Evolutionary conservation across 2,797 vertebrate species (phyloP).

Genomic region (Cuculus canorus): DNA sequence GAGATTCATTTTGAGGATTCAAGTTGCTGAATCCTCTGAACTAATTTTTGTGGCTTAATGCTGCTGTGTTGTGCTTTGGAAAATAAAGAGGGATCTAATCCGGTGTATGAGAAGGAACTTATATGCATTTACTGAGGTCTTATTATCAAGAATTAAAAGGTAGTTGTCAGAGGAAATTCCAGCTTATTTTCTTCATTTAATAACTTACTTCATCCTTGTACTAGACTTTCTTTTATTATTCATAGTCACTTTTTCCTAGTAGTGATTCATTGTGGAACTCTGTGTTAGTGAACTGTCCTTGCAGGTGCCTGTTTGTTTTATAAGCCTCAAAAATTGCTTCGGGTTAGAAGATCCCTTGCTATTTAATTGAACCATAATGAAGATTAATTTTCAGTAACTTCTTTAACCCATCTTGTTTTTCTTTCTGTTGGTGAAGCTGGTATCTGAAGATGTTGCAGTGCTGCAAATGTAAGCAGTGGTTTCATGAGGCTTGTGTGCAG

Average conservation of each 20-base stretch:
- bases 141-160: background rate
- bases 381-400: background rate
- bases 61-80: background rate
- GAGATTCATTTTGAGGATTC: background rate
- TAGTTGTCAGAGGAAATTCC: background rate
- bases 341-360: background rate
- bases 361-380: background rate
- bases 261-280: background rate
- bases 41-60: background rate
- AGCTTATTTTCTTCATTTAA: background rate
- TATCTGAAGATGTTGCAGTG: slow-evolving; percentile 99
- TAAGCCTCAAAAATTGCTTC: background rate
- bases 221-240: background rate
- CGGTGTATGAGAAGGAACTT: background rate
- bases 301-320: background rate
- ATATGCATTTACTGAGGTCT: background rate
- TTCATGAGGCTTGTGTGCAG: slow-evolving; percentile 96
- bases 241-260: background rate
- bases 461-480: slow-evolving; percentile 97
- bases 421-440: slow-evolving; percentile 83
- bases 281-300: background rate
- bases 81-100: background rate
- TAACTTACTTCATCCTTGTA: background rate
- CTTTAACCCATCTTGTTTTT: background rate
- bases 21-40: background rate